Base-by-base conservation (phyloP, 2,888 invertebrate genomes). In the Diarsia mendica region DNA sequence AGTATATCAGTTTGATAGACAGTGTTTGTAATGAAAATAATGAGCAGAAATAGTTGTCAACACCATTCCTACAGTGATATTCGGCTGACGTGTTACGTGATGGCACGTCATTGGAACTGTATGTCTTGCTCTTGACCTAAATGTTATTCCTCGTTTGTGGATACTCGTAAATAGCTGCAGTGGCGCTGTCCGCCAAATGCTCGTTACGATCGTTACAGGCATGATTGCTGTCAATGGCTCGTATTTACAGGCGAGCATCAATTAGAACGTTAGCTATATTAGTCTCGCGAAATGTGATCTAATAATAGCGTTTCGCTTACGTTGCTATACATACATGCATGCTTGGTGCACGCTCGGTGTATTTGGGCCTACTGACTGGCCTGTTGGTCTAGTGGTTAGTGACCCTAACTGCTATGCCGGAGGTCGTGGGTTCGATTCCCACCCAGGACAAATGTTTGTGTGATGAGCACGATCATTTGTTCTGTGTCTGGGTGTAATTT, bases 111-210 rank as follows among this genome's bases (percentile, higher is more conserved):
- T 80, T 80, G 77, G 76, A 72, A 66, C 75, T 70, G 72, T 74
- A 60, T 75, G 55, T 77, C 65, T 73, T 79, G 85, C 68, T 87
- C 87, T 87, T 88, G 87, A 87, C 88, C 86, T 72, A 82, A 82
- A 88, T 87, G 73, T 81, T 76, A 84, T 80, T 78, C 79, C 81
- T 80, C 71, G 73, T 77, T 73, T 46, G 73, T 78, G 79, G 73
- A 74, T 74, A 67, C 77, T 79, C 80, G 71, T 87, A 86, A 86
- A 87, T 87, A 89, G 80, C 83, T 77, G 72, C 83, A 82, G 58
- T 82, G 71, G 77, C 77, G 73, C 63, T 82, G 86, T 87, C 87
- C 70, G 76, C 88, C 82, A 82, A 77, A 77, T 48, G 23, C 51
- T 39, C 10, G 9, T 15, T 67, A 46, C 60, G 80, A 78, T 53